These are phyloP conservation scores for Phyllostomus discolor DNA, from an alignment of 2,113 vertebrate species.

Conservation along the genomic window DNA sequence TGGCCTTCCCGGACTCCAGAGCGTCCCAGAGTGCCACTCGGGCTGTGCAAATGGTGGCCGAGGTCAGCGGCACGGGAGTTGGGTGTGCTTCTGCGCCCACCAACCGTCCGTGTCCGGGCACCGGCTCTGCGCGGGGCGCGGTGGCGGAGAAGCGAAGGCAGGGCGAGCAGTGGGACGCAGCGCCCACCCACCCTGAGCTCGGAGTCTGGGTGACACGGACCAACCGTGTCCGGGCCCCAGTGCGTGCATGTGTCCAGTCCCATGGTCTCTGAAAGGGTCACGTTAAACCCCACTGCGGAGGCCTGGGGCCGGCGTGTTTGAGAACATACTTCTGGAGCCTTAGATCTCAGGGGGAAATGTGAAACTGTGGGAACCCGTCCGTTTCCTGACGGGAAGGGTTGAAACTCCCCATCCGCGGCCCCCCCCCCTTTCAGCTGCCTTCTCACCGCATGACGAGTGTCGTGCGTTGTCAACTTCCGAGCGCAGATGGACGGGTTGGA, in stretches of 20 bases:
- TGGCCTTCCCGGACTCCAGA: too few species aligned
- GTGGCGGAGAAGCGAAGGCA: background rate
- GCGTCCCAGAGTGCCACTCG: too few species aligned
- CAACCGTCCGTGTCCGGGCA: too few species aligned
- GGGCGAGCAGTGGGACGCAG: background rate
- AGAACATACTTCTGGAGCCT: conserved; percentile 22
- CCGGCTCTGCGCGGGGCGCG: rapidly evolving
- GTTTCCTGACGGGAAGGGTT: conserved; percentile 29
- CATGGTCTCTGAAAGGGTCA: background rate
- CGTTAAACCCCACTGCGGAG: background rate
- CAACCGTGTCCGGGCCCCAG: too few species aligned
- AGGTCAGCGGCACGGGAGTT: background rate
- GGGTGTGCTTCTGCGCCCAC: background rate
- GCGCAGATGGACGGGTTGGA: conserved; percentile 55
- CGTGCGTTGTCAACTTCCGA: background rate
- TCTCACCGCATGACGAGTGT: background rate
- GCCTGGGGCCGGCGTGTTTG: background rate
- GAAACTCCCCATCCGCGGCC: background rate
- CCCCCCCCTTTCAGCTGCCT: background rate
- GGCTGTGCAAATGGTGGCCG: background rate
- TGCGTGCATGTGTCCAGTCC: background rate
- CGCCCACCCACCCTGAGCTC: background rate
- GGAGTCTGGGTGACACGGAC: background rate
- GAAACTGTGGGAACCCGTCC: conserved; percentile 18
- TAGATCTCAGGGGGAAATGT: conserved; percentile 26